phyloP scores from a whole-genome alignment of 2,888 invertebrate genomes.

The Tipula unca region DNA sequence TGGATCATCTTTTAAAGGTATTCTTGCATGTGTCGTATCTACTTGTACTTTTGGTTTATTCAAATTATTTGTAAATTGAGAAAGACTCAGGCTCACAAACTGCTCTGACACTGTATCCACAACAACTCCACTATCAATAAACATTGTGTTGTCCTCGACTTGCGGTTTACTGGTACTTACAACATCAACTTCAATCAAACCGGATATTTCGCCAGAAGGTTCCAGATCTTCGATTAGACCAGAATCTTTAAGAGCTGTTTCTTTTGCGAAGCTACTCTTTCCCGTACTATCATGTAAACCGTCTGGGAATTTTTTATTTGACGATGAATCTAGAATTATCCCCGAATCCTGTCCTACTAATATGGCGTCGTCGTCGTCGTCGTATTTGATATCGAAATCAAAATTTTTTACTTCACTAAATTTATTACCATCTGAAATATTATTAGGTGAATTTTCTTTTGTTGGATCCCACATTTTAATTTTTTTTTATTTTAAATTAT shows the following conservation, averaged over 20 bases:
- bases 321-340: conserved; percentile 25
- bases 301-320: not conserved
- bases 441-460: not conserved
- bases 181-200: conserved; percentile 31
- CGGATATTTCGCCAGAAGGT: conserved; percentile 29
- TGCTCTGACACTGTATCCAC: conserved; percentile 49
- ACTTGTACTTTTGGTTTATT: conserved; percentile 26
- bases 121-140: conserved; percentile 60
- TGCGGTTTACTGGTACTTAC: conserved; percentile 24
- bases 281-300: not conserved
- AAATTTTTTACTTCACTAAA: not conserved
- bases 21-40: conserved; percentile 18
- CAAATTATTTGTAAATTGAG: conserved; percentile 30
- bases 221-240: conserved; percentile 9
- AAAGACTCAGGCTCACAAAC: conserved; percentile 51
- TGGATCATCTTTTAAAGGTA: conserved; percentile 23
- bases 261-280: not conserved
- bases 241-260: not conserved
- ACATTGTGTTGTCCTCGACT: conserved; percentile 38
- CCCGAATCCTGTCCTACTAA: conserved; percentile 34
- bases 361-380: conserved; percentile 8
- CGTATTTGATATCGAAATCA: not conserved
- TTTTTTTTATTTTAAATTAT: conserved; percentile 14
- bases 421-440: conserved; percentile 16
- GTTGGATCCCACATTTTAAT: conserved; percentile 19